Conservation (phyloP, 2,113 vertebrate genomes). For the Podocnemis expansa region DNA sequence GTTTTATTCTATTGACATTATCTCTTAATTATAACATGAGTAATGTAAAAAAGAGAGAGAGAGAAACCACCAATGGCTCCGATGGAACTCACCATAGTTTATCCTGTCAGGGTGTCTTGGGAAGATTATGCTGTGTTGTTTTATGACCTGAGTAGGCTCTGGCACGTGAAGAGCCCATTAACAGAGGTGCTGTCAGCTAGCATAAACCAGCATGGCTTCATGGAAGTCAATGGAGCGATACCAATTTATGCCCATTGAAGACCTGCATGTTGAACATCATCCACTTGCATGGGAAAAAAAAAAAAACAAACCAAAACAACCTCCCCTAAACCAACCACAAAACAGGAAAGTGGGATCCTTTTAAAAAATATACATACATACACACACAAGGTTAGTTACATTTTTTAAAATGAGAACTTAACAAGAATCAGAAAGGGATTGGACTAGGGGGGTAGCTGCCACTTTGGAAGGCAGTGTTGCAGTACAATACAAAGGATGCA, state of each 20-base stretch:
- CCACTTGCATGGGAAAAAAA: neutral
- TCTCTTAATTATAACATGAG: conserved; percentile 79
- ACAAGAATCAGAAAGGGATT: neutral
- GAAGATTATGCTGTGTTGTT: neutral
- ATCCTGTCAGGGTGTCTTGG: conserved; percentile 1
- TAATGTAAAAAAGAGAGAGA: conserved; percentile 9
- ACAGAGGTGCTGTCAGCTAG: neutral
- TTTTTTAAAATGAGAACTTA: neutral
- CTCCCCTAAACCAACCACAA: neutral
- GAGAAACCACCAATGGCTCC: conserved; percentile 60
- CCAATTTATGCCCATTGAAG: neutral
- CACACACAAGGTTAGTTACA: neutral
- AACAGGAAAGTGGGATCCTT: neutral
- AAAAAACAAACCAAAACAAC: no score
- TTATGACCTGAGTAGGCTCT: neutral
- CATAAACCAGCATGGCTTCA: neutral
- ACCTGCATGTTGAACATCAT: rapidly evolving
- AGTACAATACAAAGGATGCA: neutral
- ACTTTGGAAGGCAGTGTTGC: neutral
- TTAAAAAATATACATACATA: neutral
- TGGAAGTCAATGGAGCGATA: rapidly evolving
- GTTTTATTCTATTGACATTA: conserved; percentile 74
- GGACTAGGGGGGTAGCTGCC: neutral
- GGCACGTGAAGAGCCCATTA: rapidly evolving
- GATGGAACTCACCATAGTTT: neutral